These are phyloP conservation scores for Ophthalmolycus amberensis DNA, from an alignment of 2,113 vertebrate species.

Conservation along the genomic window DNA sequence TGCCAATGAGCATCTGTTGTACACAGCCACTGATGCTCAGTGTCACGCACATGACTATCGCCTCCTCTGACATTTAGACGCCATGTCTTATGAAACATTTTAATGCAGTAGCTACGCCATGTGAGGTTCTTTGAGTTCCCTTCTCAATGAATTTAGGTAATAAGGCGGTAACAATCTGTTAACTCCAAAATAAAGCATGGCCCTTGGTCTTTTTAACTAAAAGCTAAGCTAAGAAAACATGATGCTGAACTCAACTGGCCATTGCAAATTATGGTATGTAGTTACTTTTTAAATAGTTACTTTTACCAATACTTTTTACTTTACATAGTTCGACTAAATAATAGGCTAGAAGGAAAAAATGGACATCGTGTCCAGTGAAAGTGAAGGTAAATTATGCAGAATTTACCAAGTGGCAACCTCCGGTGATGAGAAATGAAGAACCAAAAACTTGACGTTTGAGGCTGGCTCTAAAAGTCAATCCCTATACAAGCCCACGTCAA, in stretches of 20 bases:
- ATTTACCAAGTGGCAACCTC: background rate
- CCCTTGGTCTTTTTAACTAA: background rate
- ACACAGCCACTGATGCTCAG: conserved; percentile 25
- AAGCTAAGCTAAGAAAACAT: background rate
- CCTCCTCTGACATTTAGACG: conserved; percentile 26
- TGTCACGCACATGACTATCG: conserved; percentile 35
- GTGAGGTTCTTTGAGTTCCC: too few species aligned
- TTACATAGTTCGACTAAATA: background rate
- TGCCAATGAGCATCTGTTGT: conserved; percentile 36
- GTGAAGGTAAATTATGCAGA: background rate
- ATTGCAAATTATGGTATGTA: background rate
- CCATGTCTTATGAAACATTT: conserved; percentile 26
- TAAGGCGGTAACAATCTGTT: too few species aligned
- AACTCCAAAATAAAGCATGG: too few species aligned
- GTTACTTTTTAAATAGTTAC: background rate
- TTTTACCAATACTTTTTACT: background rate
- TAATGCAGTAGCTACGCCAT: too few species aligned
- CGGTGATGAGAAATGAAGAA: too few species aligned
- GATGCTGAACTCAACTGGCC: background rate
- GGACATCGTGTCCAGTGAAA: background rate
- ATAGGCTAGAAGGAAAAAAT: background rate
- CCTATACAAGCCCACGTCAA: background rate
- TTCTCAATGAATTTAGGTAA: too few species aligned
- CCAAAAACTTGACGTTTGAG: too few species aligned
- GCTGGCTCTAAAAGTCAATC: background rate